Evolutionary conservation across 2,113 vertebrate genomes (phyloP), one percentile per base, ranked within the genome.

Genomic region (Leucopternis melanops): DNA sequence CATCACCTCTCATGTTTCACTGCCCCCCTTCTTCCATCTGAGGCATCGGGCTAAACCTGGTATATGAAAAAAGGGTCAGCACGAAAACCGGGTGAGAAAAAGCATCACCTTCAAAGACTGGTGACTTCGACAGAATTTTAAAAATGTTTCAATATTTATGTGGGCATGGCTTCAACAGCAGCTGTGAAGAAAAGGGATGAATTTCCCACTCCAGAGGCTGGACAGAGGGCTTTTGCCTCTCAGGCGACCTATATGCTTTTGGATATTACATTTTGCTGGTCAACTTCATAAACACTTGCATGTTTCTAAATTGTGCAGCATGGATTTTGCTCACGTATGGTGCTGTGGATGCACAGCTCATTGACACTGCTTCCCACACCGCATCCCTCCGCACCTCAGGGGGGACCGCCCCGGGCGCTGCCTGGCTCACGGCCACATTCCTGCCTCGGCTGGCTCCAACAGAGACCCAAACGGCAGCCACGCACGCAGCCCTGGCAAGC

Each of bases 351-450:
- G 7, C 0, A 0, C 9, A 50, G n/a, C 8, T 82, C 42, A 16
- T 18, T 31, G 73, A 20, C 14, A 13, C 11, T 29, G 20, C 42
- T 62, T 92, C 61, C 52, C 4, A 6, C 27, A 67, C 20, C 38
- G 32, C 5, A 1, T 42, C 25, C 19, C 11, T 21, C 63, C 19
- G 26, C 20, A 47, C 15, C 34, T 45, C 38, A 52, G 10, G 4
- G 4, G 21, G 9, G 29, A 77, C 6, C 10, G 23, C 7, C 7
- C 26, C 1, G 2, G 12, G 23, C 0, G 3, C 25, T 47, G 31
- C 31, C 49, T 69, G 63, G 22, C n/a, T 65, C 63, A 73, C 14
- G 61, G 62, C 31, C 2, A 0, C 1, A 0, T 18, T 77, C 10
- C 21, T 81, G 16, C 31, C 52, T 38, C 6, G 1, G 4, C 55